phyloP scores from a whole-genome alignment of 35 echinoderm and acorn worm species.

The Nesometra sesokonis region DNA sequence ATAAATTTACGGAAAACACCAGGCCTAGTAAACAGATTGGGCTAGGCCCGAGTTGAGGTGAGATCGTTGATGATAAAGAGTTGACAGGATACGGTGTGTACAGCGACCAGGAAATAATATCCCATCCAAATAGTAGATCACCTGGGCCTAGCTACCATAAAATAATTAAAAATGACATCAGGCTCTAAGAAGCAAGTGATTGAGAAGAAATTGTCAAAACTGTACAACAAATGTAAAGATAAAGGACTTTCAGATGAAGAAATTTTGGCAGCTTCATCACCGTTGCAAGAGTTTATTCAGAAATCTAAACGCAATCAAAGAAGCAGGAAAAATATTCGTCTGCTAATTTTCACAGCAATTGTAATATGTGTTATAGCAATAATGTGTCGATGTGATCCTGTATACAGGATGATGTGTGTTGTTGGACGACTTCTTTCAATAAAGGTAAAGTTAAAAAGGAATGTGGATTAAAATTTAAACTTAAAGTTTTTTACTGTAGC shows the following conservation, averaged over 20 bases:
- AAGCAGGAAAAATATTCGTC: background rate
- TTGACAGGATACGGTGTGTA: too few species aligned
- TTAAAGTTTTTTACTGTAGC: too few species aligned
- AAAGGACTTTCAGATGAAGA: background rate
- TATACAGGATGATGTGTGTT: conserved; percentile 2
- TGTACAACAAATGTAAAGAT: background rate
- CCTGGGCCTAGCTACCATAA: too few species aligned
- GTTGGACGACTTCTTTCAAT: background rate
- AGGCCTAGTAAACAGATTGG: too few species aligned
- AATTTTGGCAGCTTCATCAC: background rate
- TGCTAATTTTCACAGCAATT: background rate
- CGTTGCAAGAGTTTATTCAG: background rate
- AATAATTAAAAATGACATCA: background rate
- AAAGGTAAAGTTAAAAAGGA: too few species aligned
- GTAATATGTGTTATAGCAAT: conserved; percentile 5
- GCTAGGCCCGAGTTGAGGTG: too few species aligned
- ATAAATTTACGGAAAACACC: too few species aligned
- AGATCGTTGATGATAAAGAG: too few species aligned
- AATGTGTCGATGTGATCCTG: conserved; percentile 4
- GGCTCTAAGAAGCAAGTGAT: background rate
- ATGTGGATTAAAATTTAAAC: too few species aligned
- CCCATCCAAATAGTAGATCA: too few species aligned
- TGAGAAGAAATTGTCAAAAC: background rate
- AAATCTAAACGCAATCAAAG: background rate
- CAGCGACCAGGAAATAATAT: too few species aligned